These are phyloP conservation scores for Zaprionus lachaisei DNA, from an alignment of 1,140 invertebrate genomes.

Conservation along the genomic window DNA sequence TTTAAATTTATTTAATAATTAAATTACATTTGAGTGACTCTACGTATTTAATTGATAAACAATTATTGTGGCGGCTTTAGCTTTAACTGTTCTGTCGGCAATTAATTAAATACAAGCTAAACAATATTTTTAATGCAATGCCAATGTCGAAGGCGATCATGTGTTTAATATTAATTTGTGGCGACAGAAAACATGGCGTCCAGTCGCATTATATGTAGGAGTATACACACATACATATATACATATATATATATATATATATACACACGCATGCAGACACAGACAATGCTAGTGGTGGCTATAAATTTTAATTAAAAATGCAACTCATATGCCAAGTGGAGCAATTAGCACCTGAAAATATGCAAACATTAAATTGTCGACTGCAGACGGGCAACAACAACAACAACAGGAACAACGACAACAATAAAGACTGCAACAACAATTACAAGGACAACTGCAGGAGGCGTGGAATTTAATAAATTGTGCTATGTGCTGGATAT, in stretches of 20 bases:
- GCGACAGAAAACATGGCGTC: slow-evolving; percentile 74
- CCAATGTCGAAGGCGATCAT: slow-evolving; percentile 78
- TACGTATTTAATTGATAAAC: neutral
- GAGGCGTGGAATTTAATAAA: slow-evolving; percentile 68
- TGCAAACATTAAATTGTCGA: slow-evolving; percentile 83
- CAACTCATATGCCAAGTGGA: slow-evolving; percentile 84
- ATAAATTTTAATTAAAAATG: slow-evolving; percentile 84
- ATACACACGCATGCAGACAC: neutral
- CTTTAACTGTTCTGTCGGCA: slow-evolving; percentile 55
- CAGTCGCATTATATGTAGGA: slow-evolving; percentile 39
- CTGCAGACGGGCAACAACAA: slow-evolving; percentile 49
- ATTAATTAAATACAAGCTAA: slow-evolving; percentile 81
- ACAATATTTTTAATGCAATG: slow-evolving; percentile 83
- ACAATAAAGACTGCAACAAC: slow-evolving; percentile 43
- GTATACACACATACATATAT: slow-evolving; percentile 7
- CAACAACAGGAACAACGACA: slow-evolving; percentile 42
- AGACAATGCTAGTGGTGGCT: slow-evolving; percentile 28
- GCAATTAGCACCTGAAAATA: slow-evolving; percentile 85
- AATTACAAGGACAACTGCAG: slow-evolving; percentile 49
- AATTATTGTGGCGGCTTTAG: slow-evolving; percentile 39
- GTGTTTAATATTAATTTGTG: slow-evolving; percentile 82
- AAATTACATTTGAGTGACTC: neutral
- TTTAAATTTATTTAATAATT: neutral
- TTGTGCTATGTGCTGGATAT: slow-evolving; percentile 43
- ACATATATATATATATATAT: neutral